These are phyloP conservation scores for Nanorana parkeri DNA, from an alignment of 2,113 vertebrate species.

Conservation along the genomic window DNA sequence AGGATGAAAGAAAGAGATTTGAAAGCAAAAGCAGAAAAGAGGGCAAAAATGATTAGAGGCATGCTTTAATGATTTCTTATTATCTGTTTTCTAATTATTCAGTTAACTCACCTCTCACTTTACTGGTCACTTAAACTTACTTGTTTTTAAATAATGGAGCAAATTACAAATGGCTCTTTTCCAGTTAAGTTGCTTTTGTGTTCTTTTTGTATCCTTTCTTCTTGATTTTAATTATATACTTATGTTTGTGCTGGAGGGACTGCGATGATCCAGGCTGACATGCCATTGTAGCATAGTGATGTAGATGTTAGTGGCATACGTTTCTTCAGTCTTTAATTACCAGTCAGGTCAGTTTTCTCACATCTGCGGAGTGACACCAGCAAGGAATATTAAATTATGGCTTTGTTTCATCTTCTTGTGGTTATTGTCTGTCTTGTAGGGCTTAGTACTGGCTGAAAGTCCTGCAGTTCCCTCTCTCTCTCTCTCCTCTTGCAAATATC, in stretches of 20 bases:
- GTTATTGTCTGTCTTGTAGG: slow-evolving; percentile 8
- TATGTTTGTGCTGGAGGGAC: slow-evolving; percentile 1
- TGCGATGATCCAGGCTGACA: background rate
- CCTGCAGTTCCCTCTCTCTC: background rate
- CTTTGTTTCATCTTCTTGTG: background rate
- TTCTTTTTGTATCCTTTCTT: background rate
- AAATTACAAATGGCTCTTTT: background rate
- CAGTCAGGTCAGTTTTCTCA: slow-evolving; percentile 28
- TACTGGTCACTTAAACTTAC: background rate
- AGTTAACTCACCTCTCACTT: background rate
- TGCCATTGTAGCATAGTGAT: slow-evolving; percentile 13
- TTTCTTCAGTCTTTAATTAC: slow-evolving; percentile 37
- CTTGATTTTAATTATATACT: slow-evolving; percentile 21
- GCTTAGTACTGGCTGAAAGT: background rate
- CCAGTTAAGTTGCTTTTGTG: background rate
- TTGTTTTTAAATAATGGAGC: background rate
- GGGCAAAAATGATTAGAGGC: too few relatives aligned
- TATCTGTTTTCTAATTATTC: too few relatives aligned
- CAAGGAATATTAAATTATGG: slow-evolving; percentile 21
- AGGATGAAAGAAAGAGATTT: too few relatives aligned
- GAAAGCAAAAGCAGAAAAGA: too few relatives aligned
- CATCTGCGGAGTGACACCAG: slow-evolving; percentile 5
- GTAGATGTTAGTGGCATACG: slow-evolving; percentile 16
- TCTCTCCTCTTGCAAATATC: background rate
- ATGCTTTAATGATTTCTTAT: too few relatives aligned